Conservation (phyloP, 2,113 vertebrate species). For the Ptilorrhoa leucosticta region DNA sequence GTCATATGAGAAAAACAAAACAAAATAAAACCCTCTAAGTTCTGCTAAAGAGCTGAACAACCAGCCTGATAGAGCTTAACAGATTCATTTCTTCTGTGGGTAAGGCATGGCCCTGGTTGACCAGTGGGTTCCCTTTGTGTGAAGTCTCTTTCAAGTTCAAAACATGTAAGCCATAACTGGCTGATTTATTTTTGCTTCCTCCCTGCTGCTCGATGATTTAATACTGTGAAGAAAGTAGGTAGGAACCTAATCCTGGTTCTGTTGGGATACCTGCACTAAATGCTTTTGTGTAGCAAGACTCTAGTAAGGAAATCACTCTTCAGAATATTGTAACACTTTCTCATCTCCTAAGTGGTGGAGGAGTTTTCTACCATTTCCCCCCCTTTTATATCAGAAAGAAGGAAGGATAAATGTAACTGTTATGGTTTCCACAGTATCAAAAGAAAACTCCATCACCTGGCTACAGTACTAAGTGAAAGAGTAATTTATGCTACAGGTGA, state of each 20-base stretch:
- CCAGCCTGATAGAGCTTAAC: not conserved
- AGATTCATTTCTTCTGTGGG: not conserved
- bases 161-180: not conserved
- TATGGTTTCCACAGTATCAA: not conserved
- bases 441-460: not conserved
- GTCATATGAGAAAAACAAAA: not conserved
- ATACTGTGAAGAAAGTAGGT: not conserved
- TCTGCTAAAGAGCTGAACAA: not conserved
- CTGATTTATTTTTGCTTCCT: not conserved
- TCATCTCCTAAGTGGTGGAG: not conserved
- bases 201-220: not conserved
- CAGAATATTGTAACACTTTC: not conserved
- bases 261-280: not conserved
- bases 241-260: not conserved
- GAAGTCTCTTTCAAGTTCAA: not conserved
- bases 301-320: not conserved
- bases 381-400: not conserved
- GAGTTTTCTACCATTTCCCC: not conserved
- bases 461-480: not conserved
- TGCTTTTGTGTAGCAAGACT: not conserved
- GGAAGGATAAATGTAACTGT: not conserved
- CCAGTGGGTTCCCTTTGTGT: not conserved
- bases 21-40: not conserved
- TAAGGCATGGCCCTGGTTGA: not conserved
- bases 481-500: not conserved